These are phyloP conservation scores for Pseudochirops cupreus DNA, from an alignment of 2,797 vertebrate species.

Conservation along the genomic window DNA sequence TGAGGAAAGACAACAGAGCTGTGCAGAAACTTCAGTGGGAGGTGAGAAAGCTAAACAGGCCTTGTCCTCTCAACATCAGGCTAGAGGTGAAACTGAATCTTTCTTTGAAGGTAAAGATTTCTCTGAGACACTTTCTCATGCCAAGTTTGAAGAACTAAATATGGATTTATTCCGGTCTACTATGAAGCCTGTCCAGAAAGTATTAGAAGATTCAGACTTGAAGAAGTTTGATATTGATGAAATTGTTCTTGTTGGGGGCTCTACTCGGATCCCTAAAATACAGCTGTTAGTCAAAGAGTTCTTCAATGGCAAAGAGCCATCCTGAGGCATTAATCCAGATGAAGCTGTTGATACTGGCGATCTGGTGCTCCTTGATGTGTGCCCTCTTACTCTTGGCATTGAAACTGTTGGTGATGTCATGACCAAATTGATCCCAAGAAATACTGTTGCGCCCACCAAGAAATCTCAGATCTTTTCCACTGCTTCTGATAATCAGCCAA, in stretches of 20 bases:
- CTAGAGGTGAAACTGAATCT: constrained; percentile 97
- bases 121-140: constrained; percentile 96
- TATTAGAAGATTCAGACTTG: constrained; percentile 94
- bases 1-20: constrained; percentile 95
- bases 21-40: constrained; percentile 97
- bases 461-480: constrained; percentile 98
- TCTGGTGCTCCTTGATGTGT: constrained; percentile 96
- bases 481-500: constrained; percentile 96
- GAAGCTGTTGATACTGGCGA: constrained; percentile 98
- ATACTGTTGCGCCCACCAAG: constrained; percentile 97
- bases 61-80: constrained; percentile 95
- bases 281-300: constrained; percentile 98
- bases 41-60: constrained; percentile 96
- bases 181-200: constrained; percentile 98
- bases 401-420: constrained; percentile 98
- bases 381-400: constrained; percentile 96
- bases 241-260: constrained; percentile 97
- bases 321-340: constrained; percentile 96
- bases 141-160: constrained; percentile 98
- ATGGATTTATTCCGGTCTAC: constrained; percentile 98
- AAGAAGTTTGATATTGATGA: constrained; percentile 97
- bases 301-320: constrained; percentile 98
- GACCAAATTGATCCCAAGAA: constrained; percentile 97
- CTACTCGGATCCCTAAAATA: constrained; percentile 97
- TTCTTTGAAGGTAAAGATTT: constrained; percentile 99